A percentile compares a stretch with the other conserved stretches of the same genome.
Evolutionary conservation across 2,888 invertebrate genomes (phyloP).

Genomic region (Odontocolon sp.): DNA sequence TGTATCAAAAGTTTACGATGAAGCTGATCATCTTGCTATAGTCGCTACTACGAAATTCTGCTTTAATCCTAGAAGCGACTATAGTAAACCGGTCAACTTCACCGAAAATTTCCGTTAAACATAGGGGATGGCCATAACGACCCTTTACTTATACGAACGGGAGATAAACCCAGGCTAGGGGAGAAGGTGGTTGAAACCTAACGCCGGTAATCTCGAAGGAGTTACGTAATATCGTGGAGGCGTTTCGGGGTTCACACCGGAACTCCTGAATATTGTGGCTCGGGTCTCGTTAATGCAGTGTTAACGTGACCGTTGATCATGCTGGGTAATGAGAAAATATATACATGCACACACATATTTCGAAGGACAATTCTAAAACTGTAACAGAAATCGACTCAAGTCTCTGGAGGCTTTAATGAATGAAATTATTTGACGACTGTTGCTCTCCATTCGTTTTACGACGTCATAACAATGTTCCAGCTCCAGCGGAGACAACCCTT

Average conservation of each 20-base stretch:
- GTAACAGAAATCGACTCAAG: neutral
- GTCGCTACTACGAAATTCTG: no score
- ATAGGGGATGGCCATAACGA: slow-evolving; percentile 4
- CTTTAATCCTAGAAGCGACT: no score
- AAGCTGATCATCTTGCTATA: no score
- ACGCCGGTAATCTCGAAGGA: slow-evolving; percentile 47
- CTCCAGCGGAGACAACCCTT: no score
- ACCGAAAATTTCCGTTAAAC: no score
- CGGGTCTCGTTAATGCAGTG: slow-evolving; percentile 35
- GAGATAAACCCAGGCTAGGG: slow-evolving; percentile 38
- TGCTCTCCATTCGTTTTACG: neutral
- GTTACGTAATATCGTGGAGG: slow-evolving; percentile 41
- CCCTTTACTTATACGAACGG: slow-evolving; percentile 5
- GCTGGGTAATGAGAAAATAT: neutral
- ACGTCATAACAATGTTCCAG: no score
- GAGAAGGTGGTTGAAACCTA: neutral
- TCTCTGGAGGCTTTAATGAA: neutral
- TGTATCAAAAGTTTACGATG: no score
- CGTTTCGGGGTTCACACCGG: neutral
- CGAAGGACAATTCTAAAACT: no score
- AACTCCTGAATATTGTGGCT: slow-evolving; percentile 3
- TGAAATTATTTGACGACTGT: neutral
- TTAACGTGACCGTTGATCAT: slow-evolving; percentile 15
- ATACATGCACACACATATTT: neutral
- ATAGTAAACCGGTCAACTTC: no score